Conservation (phyloP, 2,797 vertebrate species). For the Gobio occitaniae region DNA sequence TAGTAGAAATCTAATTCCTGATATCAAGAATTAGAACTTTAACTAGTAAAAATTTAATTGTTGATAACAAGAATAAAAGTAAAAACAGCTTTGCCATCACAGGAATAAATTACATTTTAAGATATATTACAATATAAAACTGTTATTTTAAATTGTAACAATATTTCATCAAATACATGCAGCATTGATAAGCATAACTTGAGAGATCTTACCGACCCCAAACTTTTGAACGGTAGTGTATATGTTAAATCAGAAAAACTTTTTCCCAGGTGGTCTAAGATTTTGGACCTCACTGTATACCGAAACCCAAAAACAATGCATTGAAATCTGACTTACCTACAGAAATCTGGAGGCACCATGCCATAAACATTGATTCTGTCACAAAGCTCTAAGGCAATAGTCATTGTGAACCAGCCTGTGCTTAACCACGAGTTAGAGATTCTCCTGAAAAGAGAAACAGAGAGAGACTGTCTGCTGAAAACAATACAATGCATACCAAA, state of each 20-base stretch:
- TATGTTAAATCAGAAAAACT: background rate
- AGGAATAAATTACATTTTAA: no score
- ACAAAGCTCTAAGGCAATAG: conserved; percentile 95
- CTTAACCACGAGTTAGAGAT: conserved; percentile 98
- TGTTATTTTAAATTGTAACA: background rate
- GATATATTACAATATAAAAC: background rate
- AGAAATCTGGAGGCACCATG: conserved; percentile 98
- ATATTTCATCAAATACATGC: background rate
- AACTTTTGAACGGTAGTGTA: background rate
- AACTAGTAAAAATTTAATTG: no score
- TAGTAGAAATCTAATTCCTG: no score
- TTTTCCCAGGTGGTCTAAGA: background rate
- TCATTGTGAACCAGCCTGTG: conserved; percentile 99
- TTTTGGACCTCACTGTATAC: background rate
- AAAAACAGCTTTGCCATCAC: no score
- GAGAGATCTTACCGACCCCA: background rate
- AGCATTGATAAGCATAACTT: background rate
- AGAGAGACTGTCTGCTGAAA: conserved; percentile 6
- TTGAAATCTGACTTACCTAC: conserved; percentile 84
- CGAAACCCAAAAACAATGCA: background rate
- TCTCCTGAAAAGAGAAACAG: conserved; percentile 78
- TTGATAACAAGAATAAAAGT: no score
- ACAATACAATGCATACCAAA: conserved; percentile 13
- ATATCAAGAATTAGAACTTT: no score
- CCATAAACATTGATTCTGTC: conserved; percentile 95